These are phyloP conservation scores for Lasioglossum oenotherae DNA, from an alignment of 2,888 invertebrate genomes.

Conservation along the genomic window DNA sequence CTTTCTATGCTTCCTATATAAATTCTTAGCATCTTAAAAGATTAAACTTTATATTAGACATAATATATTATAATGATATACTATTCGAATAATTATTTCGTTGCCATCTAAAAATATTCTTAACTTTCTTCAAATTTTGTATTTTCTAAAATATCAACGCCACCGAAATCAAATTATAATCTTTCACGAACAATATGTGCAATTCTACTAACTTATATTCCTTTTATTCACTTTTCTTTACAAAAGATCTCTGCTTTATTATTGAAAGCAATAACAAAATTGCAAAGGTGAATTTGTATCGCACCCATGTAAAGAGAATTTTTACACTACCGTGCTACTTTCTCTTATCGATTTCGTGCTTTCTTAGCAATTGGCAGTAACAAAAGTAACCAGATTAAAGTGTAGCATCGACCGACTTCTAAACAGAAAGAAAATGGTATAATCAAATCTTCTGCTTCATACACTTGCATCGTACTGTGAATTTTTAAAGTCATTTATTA, in stretches of 20 bases:
- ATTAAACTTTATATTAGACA: constrained; percentile 62
- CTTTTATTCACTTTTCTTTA: constrained; percentile 43
- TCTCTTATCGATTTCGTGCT: constrained; percentile 56
- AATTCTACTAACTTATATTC: constrained; percentile 60
- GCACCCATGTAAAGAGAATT: constrained; percentile 50
- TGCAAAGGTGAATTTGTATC: constrained; percentile 50
- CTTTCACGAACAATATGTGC: constrained; percentile 53
- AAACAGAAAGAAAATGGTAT: constrained; percentile 56
- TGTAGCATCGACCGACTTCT: constrained; percentile 65
- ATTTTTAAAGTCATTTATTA: constrained; percentile 32
- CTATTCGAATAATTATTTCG: constrained; percentile 64
- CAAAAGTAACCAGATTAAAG: constrained; percentile 67
- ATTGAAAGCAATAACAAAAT: constrained; percentile 58
- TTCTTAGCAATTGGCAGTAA: constrained; percentile 69
- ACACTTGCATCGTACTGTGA: constrained; percentile 58
- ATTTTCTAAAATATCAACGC: constrained; percentile 63
- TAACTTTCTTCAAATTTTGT: constrained; percentile 65
- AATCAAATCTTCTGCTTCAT: constrained; percentile 42
- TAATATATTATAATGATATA: constrained; percentile 66
- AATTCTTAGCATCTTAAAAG: constrained; percentile 65
- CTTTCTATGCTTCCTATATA: constrained; percentile 33
- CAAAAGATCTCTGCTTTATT: constrained; percentile 65
- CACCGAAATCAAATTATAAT: constrained; percentile 59
- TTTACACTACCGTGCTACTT: constrained; percentile 55
- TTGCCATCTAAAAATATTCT: constrained; percentile 71